Evolutionary conservation across 2,888 invertebrate genomes (phyloP), one percentile per base, ranked within the genome.

Genomic region (Lingula anatina): DNA sequence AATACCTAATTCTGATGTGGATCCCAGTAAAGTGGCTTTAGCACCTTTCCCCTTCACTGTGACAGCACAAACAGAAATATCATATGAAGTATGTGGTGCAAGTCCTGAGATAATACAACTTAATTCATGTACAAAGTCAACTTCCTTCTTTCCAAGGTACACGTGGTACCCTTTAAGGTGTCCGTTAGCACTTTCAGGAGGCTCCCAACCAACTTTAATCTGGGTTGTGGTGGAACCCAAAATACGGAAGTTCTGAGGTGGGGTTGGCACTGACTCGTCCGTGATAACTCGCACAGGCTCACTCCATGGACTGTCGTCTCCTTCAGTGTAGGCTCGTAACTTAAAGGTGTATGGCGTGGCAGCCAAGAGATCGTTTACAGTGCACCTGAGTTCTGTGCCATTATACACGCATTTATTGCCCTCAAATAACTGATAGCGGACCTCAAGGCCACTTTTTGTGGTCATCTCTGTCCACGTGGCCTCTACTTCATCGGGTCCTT

Each of bases 151-250:
- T 71, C 73, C 72, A 46, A 65, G 50, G 49, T 66, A 72, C 3
- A 74, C 61, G 51, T 68, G 61, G 54, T 74, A 76, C n/a, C 68
- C 68, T 53, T 70, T 73, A 1, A 71, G 50, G 5, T 60, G 52
- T 9, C 73, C 73, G 51, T 70, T 71, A 15, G 53, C 43, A 3
- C 60, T 49, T 38, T 56, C 57, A 0, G 76, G 75, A 0, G 72
- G 67, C 18, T 73, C 72, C 76, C 76, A 76, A 44, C 66, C 67
- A 4, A 76, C 50, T 51, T 73, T 74, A n/a, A 73, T 56, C 55
- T 72, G 71, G 36, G 73, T 69, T 42, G 70, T 65, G 9, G 73
- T 76, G 35, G 56, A 53, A n/a, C 68, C 74, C 18, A 73, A 42
- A 5, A 72, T 49, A 41, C 66, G 57, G 37, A 75, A 51, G 58